Evolutionary conservation across 2,888 invertebrate genomes (phyloP).

Genomic region (Scaptomyza polygonia): DNA sequence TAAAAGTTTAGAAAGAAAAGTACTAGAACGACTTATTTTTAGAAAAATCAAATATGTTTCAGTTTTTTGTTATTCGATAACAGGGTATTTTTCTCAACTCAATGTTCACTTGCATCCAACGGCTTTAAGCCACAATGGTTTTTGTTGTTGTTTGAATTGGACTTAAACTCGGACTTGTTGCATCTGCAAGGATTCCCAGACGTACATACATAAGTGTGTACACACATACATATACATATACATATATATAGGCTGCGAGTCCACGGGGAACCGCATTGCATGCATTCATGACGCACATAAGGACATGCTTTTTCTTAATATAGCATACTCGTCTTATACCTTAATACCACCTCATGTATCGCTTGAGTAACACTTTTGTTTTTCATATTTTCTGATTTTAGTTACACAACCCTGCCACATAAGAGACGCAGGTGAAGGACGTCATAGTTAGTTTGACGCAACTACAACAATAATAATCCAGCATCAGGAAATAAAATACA

Average conservation of each 20-base stretch:
- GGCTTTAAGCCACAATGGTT: slow-evolving; percentile 4
- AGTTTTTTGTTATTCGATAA: no score
- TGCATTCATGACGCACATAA: slow-evolving; percentile 40
- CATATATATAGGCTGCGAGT: slow-evolving; percentile 10
- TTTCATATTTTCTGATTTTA: slow-evolving; percentile 60
- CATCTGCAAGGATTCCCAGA: slow-evolving; percentile 36
- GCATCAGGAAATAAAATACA: slow-evolving; percentile 31
- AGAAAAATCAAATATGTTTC: no score
- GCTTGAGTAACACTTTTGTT: slow-evolving; percentile 22
- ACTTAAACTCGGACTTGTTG: slow-evolving; percentile 47
- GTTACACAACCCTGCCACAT: slow-evolving; percentile 57
- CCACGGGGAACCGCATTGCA: slow-evolving; percentile 21
- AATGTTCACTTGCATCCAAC: slow-evolving; percentile 5
- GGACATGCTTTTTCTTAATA: not conserved
- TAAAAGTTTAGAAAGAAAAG: no score
- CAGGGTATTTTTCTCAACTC: not conserved
- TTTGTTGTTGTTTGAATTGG: not conserved
- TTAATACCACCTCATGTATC: slow-evolving; percentile 2
- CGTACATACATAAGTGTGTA: not conserved
- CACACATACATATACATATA: no score
- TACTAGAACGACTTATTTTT: no score
- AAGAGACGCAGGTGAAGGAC: slow-evolving; percentile 57
- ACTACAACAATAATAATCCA: slow-evolving; percentile 6
- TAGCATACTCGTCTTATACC: not conserved
- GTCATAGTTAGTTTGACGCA: slow-evolving; percentile 31